Conservation (phyloP, 2,888 invertebrate species). For the Parasteatoda lunata region DNA sequence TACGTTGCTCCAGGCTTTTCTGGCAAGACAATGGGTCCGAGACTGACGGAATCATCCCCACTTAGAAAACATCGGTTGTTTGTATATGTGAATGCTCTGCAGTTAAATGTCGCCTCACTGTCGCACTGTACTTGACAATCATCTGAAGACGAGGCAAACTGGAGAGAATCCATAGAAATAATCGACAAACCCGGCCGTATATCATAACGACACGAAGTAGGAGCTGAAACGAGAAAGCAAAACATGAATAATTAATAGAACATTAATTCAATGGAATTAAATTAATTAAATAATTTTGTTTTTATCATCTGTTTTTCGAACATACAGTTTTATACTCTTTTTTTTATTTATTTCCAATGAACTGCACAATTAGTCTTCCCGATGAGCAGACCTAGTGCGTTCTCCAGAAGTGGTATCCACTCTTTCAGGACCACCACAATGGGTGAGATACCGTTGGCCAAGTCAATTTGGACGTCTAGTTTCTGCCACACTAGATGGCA, state of each 20-base stretch:
- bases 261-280: not conserved
- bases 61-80: conserved; percentile 75
- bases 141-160: conserved; percentile 74
- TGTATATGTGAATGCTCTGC: conserved; percentile 75
- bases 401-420: too few relatives aligned
- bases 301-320: too few relatives aligned
- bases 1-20: conserved; percentile 70
- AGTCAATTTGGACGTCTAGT: too few relatives aligned
- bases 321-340: too few relatives aligned
- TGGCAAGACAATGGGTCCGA: conserved; percentile 72
- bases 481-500: too few relatives aligned
- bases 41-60: conserved; percentile 75
- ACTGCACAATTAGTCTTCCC: too few relatives aligned
- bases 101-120: conserved; percentile 74
- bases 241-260: not conserved
- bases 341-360: too few relatives aligned
- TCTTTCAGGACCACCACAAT: too few relatives aligned
- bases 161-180: conserved; percentile 75
- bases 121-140: conserved; percentile 76
- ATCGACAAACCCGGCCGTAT: conserved; percentile 74
- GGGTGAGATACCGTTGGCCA: too few relatives aligned
- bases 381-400: too few relatives aligned
- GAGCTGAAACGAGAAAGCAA: conserved; percentile 71
- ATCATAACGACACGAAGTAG: conserved; percentile 75
- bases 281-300: too few relatives aligned